phyloP scores from a whole-genome alignment of 2,113 vertebrate genomes.

The Carassius carassius region DNA sequence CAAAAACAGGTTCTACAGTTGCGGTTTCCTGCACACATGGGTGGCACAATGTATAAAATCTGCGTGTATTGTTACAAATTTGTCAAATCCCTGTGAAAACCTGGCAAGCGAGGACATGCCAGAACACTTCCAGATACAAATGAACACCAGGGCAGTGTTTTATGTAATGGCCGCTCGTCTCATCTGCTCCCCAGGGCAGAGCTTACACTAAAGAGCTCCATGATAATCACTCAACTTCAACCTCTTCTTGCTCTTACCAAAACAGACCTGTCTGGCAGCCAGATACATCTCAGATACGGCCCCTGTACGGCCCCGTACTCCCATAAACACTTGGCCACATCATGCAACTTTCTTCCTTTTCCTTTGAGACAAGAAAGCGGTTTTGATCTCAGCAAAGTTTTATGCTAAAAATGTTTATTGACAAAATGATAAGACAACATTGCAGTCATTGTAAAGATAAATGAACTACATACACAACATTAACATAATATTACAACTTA shows the following conservation, averaged over 20 bases:
- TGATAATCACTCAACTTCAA: conserved; percentile 49
- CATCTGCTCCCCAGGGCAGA: conserved; percentile 40
- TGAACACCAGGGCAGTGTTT: conserved; percentile 56
- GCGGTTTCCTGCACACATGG: conserved; percentile 54
- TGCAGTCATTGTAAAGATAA: too few species aligned
- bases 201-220: conserved; percentile 48
- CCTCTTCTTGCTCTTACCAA: conserved; percentile 46
- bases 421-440: not conserved
- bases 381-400: not conserved
- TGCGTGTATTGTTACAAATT: conserved; percentile 60
- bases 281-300: conserved; percentile 28
- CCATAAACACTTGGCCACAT: conserved; percentile 20
- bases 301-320: conserved; percentile 8
- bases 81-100: conserved; percentile 49
- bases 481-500: conserved; percentile 3
- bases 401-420: conserved; percentile 10
- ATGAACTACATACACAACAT: not conserved
- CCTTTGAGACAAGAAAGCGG: not conserved
- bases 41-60: conserved; percentile 56
- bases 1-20: conserved; percentile 9
- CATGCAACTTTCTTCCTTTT: not conserved
- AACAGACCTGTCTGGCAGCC: conserved; percentile 35
- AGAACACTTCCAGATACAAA: conserved; percentile 58
- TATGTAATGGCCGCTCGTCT: conserved; percentile 50
- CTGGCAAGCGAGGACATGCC: conserved; percentile 63